These are phyloP conservation scores for Neocrepidodera transversa DNA, from an alignment of 2,888 invertebrate genomes.

Conservation along the genomic window DNA sequence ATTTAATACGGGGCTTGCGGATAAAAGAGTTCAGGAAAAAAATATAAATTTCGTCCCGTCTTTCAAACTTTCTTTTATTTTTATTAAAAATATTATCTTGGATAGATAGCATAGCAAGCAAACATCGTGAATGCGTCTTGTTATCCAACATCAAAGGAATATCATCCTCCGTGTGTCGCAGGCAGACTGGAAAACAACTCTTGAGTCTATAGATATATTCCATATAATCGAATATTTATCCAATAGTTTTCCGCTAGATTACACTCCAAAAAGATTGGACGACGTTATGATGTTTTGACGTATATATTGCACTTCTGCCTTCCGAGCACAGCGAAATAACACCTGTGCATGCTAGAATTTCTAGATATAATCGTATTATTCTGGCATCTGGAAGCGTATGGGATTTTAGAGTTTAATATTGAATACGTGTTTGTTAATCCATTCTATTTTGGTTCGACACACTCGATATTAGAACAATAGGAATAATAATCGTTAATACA, in stretches of 20 bases:
- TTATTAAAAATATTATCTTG: too few relatives aligned
- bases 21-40: too few relatives aligned
- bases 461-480: too few relatives aligned
- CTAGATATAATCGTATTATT: not conserved
- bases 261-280: not conserved
- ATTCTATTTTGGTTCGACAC: too few relatives aligned
- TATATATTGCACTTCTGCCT: not conserved
- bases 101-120: too few relatives aligned
- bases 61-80: too few relatives aligned
- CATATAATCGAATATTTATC: conserved; percentile 8
- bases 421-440: not conserved
- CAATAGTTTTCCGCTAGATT: conserved; percentile 4
- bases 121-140: too few relatives aligned
- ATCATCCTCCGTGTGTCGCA: not conserved
- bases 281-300: not conserved
- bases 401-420: not conserved
- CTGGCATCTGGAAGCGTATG: not conserved
- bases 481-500: too few relatives aligned
- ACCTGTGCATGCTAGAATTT: not conserved
- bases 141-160: not conserved
- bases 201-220: not conserved
- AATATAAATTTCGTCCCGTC: too few relatives aligned
- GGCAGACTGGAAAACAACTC: conserved; percentile 6
- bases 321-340: not conserved
- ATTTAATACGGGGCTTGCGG: too few relatives aligned